Evolutionary conservation across 2,888 invertebrate genomes (phyloP).

Genomic region (Chrysina gloriosa): DNA sequence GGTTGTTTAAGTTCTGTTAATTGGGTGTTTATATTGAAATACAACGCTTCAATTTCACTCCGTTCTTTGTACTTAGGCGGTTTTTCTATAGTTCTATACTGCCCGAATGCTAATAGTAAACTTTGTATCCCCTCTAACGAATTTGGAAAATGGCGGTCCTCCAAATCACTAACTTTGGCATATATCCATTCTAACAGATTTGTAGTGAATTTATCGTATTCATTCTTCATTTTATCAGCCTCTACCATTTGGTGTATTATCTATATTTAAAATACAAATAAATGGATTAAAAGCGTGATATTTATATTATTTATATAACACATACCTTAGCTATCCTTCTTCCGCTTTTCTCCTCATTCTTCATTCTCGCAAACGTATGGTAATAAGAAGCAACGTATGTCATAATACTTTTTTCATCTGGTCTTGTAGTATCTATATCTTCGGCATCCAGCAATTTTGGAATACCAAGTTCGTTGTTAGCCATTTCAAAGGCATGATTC

Average conservation of each 20-base stretch:
- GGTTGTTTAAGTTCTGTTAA: slow-evolving; percentile 94
- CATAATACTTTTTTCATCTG: slow-evolving; percentile 98
- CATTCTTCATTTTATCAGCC: slow-evolving; percentile 89
- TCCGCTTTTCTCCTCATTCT: slow-evolving; percentile 98
- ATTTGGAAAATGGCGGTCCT: slow-evolving; percentile 92
- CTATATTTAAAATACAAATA: too few species aligned
- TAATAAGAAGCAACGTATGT: slow-evolving; percentile 99
- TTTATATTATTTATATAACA: too few species aligned
- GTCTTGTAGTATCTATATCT: slow-evolving; percentile 92
- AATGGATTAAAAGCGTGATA: too few species aligned
- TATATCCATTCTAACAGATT: slow-evolving; percentile 95
- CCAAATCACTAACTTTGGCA: slow-evolving; percentile 82
- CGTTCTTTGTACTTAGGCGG: slow-evolving; percentile 98
- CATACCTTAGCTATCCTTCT: slow-evolving; percentile 97
- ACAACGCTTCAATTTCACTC: slow-evolving; percentile 96
- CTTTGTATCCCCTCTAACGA: slow-evolving; percentile 94
- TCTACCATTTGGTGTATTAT: slow-evolving; percentile 97
- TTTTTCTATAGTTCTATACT: slow-evolving; percentile 96
- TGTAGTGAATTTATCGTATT: slow-evolving; percentile 87
- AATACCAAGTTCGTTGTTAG: slow-evolving; percentile 92
- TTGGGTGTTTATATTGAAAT: slow-evolving; percentile 96
- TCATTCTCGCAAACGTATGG: slow-evolving; percentile 99
- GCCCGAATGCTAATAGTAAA: slow-evolving; percentile 89
- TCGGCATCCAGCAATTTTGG: slow-evolving; percentile 94
- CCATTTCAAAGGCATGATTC: slow-evolving; percentile 97